These are phyloP conservation scores for Tiliacea aurago DNA, from an alignment of 2,888 invertebrate genomes.

Conservation along the genomic window DNA sequence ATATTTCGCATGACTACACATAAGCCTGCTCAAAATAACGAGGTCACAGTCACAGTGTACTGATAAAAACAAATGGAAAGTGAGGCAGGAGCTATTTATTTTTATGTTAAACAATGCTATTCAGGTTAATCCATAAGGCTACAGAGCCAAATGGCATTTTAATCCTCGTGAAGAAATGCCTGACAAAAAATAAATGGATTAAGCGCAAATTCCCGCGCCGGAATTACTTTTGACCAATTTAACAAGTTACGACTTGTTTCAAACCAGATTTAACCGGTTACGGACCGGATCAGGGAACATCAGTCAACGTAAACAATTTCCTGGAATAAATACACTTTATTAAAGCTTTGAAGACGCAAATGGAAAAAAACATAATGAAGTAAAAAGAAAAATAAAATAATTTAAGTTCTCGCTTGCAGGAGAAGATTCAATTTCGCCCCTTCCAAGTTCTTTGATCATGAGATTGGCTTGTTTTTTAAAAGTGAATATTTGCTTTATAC, in stretches of 20 bases:
- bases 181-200: slow-evolving; percentile 49
- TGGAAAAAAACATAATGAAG: slow-evolving; percentile 79
- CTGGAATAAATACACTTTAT: slow-evolving; percentile 64
- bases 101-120: slow-evolving; percentile 68
- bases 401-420: slow-evolving; percentile 64
- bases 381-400: slow-evolving; percentile 68
- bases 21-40: slow-evolving; percentile 49
- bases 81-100: slow-evolving; percentile 53
- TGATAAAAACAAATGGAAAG: slow-evolving; percentile 63
- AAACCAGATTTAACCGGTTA: slow-evolving; percentile 58
- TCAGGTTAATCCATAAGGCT: slow-evolving; percentile 67
- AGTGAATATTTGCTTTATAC: slow-evolving; percentile 40
- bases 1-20: slow-evolving; percentile 55
- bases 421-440: slow-evolving; percentile 70
- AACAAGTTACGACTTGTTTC: slow-evolving; percentile 49
- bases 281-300: slow-evolving; percentile 43
- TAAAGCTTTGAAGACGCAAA: slow-evolving; percentile 72
- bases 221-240: slow-evolving; percentile 49
- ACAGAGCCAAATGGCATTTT: slow-evolving; percentile 68
- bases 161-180: slow-evolving; percentile 67
- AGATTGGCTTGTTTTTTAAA: slow-evolving; percentile 69
- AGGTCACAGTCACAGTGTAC: slow-evolving; percentile 58
- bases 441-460: slow-evolving; percentile 74
- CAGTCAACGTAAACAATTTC: slow-evolving; percentile 70
- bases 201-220: slow-evolving; percentile 23